phyloP scores from a whole-genome alignment of 1,140 invertebrate genomes.

The Scylla paramamosain region DNA sequence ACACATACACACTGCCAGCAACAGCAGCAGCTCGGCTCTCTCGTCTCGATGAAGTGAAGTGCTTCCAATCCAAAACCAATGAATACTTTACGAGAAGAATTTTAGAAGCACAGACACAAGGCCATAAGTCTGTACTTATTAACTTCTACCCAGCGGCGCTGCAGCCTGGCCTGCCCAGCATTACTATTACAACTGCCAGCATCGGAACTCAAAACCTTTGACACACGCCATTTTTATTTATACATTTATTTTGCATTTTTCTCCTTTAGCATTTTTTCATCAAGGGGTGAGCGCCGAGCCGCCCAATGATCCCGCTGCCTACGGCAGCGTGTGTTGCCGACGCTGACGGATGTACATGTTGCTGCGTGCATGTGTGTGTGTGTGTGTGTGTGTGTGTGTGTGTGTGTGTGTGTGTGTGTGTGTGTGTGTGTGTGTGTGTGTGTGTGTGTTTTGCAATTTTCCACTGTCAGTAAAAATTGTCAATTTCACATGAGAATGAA shows the following conservation, averaged over 20 bases:
- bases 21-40: not conserved
- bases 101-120: not conserved
- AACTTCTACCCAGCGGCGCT: not conserved
- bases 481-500: not conserved
- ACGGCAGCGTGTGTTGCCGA: not conserved
- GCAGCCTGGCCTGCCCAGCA: not conserved
- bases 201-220: not conserved
- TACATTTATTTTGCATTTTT: constrained; percentile 13
- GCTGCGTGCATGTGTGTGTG: constrained; percentile 28
- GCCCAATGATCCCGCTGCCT: not conserved
- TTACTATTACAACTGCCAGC: not conserved
- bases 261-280: constrained; percentile 24
- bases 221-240: not conserved
- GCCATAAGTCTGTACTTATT: not conserved
- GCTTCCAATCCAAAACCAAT: not conserved
- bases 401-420: constrained; percentile 20
- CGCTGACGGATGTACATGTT: not conserved
- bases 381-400: constrained; percentile 46
- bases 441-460: not conserved
- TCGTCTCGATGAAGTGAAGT: not conserved
- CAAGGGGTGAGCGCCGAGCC: not conserved
- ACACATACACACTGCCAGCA: not conserved
- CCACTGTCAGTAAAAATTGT: not conserved
- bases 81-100: not conserved
- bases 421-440: constrained; percentile 20